A percentile compares a stretch with the other conserved stretches of the same genome.
Evolutionary conservation across 1,140 invertebrate genomes (phyloP).

Genomic region (Oncopeltus fasciatus): DNA sequence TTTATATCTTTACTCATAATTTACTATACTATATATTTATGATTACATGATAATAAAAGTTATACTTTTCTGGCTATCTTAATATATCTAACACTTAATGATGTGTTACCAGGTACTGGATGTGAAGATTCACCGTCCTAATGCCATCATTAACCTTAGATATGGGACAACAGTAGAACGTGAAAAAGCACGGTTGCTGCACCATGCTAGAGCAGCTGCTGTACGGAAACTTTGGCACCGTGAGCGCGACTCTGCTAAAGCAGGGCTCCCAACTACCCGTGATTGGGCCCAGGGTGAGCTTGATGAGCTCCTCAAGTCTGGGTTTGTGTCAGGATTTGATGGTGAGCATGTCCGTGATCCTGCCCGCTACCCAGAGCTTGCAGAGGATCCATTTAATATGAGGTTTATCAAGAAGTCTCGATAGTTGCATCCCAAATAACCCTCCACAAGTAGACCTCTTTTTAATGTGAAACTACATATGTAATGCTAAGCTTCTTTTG

Average conservation of each 20-base stretch:
- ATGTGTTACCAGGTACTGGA: constrained; percentile 40
- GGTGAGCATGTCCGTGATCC: constrained; percentile 83
- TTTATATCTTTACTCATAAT: too few relatives aligned
- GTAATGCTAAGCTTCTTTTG: too few relatives aligned
- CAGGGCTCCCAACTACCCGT: constrained; percentile 56
- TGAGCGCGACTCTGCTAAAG: constrained; percentile 67
- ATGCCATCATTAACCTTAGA: constrained; percentile 65
- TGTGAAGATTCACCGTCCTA: constrained; percentile 70
- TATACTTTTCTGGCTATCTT: too few relatives aligned
- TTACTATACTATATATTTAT: too few relatives aligned
- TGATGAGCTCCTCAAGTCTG: constrained; percentile 74
- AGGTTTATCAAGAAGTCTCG: constrained; percentile 61
- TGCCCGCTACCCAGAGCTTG: constrained; percentile 73
- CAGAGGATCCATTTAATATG: constrained; percentile 90
- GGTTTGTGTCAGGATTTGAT: constrained; percentile 68
- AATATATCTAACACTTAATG: too few relatives aligned
- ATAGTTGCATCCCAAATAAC: constrained; percentile 17
- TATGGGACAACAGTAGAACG: constrained; percentile 81
- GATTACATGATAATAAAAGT: too few relatives aligned
- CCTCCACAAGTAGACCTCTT: too few relatives aligned
- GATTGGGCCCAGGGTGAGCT: constrained; percentile 52
- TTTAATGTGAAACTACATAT: too few relatives aligned
- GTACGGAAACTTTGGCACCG: constrained; percentile 81
- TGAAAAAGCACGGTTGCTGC: constrained; percentile 71
- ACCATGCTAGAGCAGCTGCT: constrained; percentile 73